Percentiles rank a stretch among this genome's conserved stretches.
Conservation (phyloP, 2,113 vertebrate genomes). For the Microcebus tavaratra region DNA sequence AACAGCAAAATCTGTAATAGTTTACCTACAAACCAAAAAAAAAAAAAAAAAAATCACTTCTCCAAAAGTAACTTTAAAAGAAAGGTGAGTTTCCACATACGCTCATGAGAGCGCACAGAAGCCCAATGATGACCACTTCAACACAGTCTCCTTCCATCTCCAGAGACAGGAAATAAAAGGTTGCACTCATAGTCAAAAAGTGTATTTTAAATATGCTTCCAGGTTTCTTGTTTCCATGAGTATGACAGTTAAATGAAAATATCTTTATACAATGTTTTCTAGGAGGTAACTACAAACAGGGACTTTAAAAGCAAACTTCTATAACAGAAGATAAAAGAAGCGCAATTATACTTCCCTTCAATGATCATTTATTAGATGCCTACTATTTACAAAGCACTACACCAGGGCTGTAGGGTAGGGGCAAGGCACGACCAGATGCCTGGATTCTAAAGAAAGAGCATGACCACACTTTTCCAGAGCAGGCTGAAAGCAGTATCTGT, state of each 20-base stretch:
- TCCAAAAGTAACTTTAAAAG: neutral
- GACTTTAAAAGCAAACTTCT: neutral
- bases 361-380: neutral
- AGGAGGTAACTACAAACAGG: neutral
- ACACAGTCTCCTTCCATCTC: no score
- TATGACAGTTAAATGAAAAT: neutral
- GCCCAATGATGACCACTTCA: rapidly evolving
- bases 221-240: neutral
- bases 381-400: neutral
- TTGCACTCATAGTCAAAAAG: neutral
- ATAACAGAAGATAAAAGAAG: neutral
- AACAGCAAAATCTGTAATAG: neutral
- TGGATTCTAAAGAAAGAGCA: no score
- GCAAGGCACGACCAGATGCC: neutral
- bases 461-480: neutral
- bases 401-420: rapidly evolving
- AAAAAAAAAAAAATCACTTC: neutral
- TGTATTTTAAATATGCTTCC: neutral
- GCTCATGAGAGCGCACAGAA: neutral
- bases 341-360: neutral
- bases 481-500: neutral
- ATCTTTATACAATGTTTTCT: neutral
- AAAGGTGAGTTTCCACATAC: neutral
- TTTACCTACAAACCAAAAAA: neutral
- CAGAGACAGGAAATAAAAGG: neutral